phyloP scores from a whole-genome alignment of 2,113 vertebrate genomes.

The Scortum barcoo region DNA sequence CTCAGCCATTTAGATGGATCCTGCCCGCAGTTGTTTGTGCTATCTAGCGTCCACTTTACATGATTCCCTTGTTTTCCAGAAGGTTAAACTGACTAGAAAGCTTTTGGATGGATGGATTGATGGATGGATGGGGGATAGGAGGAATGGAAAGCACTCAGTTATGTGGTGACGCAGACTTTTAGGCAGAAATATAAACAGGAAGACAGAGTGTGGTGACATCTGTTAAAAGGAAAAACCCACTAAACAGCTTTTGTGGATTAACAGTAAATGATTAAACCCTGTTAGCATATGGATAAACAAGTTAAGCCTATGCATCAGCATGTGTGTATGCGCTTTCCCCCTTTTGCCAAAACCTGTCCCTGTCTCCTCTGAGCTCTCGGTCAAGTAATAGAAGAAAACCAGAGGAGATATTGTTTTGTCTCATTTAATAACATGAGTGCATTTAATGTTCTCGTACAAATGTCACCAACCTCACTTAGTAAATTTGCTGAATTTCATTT shows the following conservation, averaged over 20 bases:
- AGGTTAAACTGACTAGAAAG: constrained; percentile 34
- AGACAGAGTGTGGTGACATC: constrained; percentile 43
- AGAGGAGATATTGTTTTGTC: neutral
- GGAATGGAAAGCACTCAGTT: neutral
- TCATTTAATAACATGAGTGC: neutral
- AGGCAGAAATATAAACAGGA: constrained; percentile 39
- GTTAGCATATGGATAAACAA: constrained; percentile 76
- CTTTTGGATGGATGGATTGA: constrained; percentile 17
- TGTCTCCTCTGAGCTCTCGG: constrained; percentile 8
- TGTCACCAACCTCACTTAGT: constrained; percentile 28
- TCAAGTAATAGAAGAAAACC: constrained; percentile 33
- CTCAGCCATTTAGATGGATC: constrained; percentile 13
- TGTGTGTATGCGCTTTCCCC: constrained; percentile 1
- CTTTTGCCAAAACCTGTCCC: constrained; percentile 26
- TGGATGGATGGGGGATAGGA: constrained; percentile 1
- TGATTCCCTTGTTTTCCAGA: constrained; percentile 37
- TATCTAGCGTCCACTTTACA: constrained; percentile 26
- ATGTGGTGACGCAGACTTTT: constrained; percentile 25
- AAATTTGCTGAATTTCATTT: constrained; percentile 7
- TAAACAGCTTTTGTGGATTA: constrained; percentile 75
- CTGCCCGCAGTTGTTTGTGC: constrained; percentile 24
- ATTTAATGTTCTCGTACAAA: constrained; percentile 1
- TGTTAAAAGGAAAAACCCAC: constrained; percentile 64
- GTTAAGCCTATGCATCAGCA: constrained; percentile 49
- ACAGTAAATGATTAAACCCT: constrained; percentile 68